Evolutionary conservation across 1,140 invertebrate species (phyloP), one percentile per base, ranked within the genome.

Genomic region (Ladona fulva): DNA sequence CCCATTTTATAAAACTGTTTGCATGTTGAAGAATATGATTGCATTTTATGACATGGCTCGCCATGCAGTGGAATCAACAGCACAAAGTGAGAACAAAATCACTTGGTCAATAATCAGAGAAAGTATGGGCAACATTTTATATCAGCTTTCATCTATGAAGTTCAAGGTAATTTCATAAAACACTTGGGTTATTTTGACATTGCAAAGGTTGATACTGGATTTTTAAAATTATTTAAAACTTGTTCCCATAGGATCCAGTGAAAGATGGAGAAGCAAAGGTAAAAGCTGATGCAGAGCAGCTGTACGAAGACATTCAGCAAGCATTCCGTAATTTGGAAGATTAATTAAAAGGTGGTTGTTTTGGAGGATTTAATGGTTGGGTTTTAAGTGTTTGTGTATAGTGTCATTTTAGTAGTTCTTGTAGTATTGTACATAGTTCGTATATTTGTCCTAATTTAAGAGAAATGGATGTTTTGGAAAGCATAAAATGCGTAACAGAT

Each of bases 1-100:
- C 87, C 98, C 98, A 83, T 99, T 99, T 90, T 99, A 99, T 89
- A 99, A 99, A 89, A 99, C 97, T 29, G 95, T 97, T 19, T 97
- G 96, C 80, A 99, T 99, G 98, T 85, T 99, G 83, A 92, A 91
- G 84, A 99, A 99, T 88, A 99, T 99, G 89, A 98, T 99, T 84
- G 90, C 94, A 42, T 99, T 99, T 87, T 99, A 99, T 84, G 98
- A 99, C 85, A 92, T 99, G 92, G 92, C 98, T 14, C 92, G 96
- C 79, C 97, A 99, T 85, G 94, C 97, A 11, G 97, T 99, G 5
- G 97, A 99, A 88, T 93, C 94, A 75, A 99, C 97, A 29, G 96
- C 97, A 24, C 97, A 99, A 87, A 97, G 95, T 75, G 98, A 99
- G 85, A 99, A 99, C 88, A 98, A 98, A 89, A 95, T 99, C 82